Conservation (phyloP, 2,888 invertebrate genomes). For the Patella depressa region DNA sequence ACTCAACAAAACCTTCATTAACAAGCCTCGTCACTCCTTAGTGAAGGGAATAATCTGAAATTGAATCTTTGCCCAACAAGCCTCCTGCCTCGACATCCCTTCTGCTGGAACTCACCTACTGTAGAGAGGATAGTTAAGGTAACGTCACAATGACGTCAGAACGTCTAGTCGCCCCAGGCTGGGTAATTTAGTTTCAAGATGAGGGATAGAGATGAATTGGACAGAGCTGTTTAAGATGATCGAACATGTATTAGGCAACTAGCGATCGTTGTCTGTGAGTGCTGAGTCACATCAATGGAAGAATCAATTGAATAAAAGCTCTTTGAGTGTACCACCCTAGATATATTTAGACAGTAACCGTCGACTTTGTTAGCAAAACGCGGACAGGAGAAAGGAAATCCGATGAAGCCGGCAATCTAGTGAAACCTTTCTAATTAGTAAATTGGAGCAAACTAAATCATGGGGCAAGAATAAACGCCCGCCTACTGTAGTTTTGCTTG, state of each 20-base stretch:
- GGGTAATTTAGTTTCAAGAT: conserved; percentile 14
- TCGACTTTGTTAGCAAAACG: too few relatives aligned
- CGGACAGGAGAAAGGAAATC: too few relatives aligned
- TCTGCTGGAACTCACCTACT: neutral
- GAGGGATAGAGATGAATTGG: conserved; percentile 2
- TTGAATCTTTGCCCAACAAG: neutral
- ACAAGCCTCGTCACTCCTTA: neutral
- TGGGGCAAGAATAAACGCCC: too few relatives aligned
- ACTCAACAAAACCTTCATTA: conserved; percentile 2
- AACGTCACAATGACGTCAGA: conserved; percentile 21
- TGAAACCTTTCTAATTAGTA: too few relatives aligned
- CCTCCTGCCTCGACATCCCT: neutral
- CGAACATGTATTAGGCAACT: neutral
- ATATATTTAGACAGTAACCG: too few relatives aligned
- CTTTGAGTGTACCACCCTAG: too few relatives aligned
- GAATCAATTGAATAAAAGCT: too few relatives aligned
- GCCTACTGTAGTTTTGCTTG: too few relatives aligned
- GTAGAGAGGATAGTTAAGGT: neutral
- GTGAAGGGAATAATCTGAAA: conserved; percentile 2
- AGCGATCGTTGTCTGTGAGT: too few relatives aligned
- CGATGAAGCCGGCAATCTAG: too few relatives aligned
- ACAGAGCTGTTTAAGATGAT: neutral
- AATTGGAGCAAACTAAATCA: too few relatives aligned
- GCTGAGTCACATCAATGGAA: too few relatives aligned
- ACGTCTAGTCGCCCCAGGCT: conserved; percentile 13